A percentile compares a stretch with the other conserved stretches of the same genome.
Evolutionary conservation across 2,888 invertebrate species (phyloP).

Genomic region (Eupithecia tripunctaria): DNA sequence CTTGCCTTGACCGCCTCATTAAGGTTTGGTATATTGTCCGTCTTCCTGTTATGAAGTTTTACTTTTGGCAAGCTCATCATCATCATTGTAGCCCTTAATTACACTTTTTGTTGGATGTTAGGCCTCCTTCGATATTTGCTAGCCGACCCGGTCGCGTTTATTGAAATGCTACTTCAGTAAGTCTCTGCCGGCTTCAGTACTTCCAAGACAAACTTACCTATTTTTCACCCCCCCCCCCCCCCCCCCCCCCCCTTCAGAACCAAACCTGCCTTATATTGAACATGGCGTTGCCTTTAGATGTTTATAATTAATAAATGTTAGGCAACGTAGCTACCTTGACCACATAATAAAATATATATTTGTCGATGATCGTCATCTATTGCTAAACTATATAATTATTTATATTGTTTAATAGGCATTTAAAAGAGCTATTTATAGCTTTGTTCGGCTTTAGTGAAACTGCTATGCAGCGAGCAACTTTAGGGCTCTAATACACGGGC

Average conservation of each 20-base stretch:
- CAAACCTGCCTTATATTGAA: not conserved
- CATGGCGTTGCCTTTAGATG: not conserved
- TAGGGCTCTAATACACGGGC: too few species aligned
- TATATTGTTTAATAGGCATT: not conserved
- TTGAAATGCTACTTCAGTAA: too few species aligned
- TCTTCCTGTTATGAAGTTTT: not conserved
- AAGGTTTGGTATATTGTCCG: not conserved
- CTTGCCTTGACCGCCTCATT: conserved; percentile 12
- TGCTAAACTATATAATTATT: not conserved
- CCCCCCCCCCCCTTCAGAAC: too few species aligned
- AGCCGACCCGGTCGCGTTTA: too few species aligned
- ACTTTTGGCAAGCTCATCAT: not conserved
- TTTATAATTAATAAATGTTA: not conserved
- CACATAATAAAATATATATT: not conserved
- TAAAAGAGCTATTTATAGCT: not conserved
- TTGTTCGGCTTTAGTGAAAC: too few species aligned
- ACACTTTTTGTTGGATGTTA: not conserved
- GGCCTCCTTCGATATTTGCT: too few species aligned
- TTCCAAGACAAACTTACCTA: too few species aligned
- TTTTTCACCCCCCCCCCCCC: too few species aligned
- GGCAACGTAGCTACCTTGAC: not conserved
- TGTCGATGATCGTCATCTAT: not conserved
- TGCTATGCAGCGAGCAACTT: too few species aligned
- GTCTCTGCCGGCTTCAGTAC: too few species aligned
- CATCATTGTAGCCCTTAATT: not conserved